phyloP scores from a whole-genome alignment of 2,113 vertebrate genomes.

The Atrichornis clamosus region DNA sequence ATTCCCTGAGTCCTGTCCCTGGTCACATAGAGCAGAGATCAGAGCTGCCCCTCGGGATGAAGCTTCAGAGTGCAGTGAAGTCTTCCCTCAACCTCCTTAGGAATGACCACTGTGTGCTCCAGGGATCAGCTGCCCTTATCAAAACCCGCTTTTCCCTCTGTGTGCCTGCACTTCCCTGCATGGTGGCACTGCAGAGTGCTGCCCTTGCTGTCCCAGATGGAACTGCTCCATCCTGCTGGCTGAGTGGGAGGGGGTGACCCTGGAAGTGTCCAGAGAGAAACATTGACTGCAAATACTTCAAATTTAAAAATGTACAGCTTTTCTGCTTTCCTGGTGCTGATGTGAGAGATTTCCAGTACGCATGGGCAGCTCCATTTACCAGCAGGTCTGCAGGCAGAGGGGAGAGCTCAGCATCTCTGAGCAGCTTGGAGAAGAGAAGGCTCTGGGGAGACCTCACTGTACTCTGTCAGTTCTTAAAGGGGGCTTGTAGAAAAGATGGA shows the following conservation, averaged over 20 bases:
- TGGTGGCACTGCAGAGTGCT: background rate
- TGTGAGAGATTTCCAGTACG: conserved; percentile 33
- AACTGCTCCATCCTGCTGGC: conserved; percentile 69
- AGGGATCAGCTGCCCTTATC: background rate
- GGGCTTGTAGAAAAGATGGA: background rate
- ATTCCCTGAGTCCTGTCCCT: background rate
- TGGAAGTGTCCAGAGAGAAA: conserved; percentile 55
- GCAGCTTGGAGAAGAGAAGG: background rate
- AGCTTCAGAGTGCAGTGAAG: background rate
- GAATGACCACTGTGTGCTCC: background rate
- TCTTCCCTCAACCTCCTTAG: background rate
- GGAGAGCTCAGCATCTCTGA: background rate
- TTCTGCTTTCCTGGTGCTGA: conserved; percentile 74
- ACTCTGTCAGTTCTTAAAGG: background rate
- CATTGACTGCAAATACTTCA: conserved; percentile 80
- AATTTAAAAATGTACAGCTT: background rate
- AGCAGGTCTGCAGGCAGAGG: background rate
- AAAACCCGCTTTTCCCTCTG: fast-evolving
- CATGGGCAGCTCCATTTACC: background rate
- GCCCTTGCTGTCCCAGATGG: conserved; percentile 33
- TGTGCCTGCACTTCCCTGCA: background rate
- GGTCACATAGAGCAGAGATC: background rate
- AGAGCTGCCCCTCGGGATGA: background rate
- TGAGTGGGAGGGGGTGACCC: conserved; percentile 63
- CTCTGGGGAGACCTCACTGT: background rate